Evolutionary conservation across 1,140 invertebrate genomes (phyloP), one percentile per base, ranked within the genome.

Genomic region (Lordiphosa stackelbergi): DNA sequence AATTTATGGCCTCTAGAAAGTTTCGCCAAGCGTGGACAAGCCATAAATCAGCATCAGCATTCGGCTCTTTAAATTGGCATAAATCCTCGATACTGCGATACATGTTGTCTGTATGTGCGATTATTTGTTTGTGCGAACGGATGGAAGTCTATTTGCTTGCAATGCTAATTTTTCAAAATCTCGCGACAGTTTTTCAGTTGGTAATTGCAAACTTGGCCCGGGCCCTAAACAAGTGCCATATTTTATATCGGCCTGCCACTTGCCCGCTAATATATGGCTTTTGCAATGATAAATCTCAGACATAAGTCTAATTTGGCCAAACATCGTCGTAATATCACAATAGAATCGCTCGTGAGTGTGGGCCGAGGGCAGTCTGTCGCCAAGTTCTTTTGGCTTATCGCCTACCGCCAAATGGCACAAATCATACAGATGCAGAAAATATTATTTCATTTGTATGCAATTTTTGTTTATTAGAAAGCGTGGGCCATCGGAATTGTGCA

Each of bases 101-200:
- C 58, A 58, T 62, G 55, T 51, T 19, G 19, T 19, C 19, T 19
- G 19, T 19, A 3, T 49, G 53, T 49, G 49, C 57, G 52, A 42
- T 48, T 40, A 11, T 24, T 35, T 28, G 8, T 28, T 22, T 35
- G 38, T 53, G n/a, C 42, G 6, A 31, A 31, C 28, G 28, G 28
- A 31, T 51, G 41, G 11, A 12, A 35, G n/a, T 45, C 24, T 34
- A 53, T 54, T 34, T 34, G 11, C 42, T 28, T 70, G 66, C 62
- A 53, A 63, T 81, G 71, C 73, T 79, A 75, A 79, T 81, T 79
- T 79, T 71, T 81, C 75, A 79, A 81, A 81, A 79, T 62, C 56
- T 79, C 71, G 75, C 77, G 77, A 79, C 75, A 79, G 75, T 58
- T 79, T 60, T 56, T 61, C 13, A 57, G 74, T 66, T 69, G 77